Evolutionary conservation across 2,797 vertebrate genomes (phyloP).

Genomic region (Artibeus lituratus): DNA sequence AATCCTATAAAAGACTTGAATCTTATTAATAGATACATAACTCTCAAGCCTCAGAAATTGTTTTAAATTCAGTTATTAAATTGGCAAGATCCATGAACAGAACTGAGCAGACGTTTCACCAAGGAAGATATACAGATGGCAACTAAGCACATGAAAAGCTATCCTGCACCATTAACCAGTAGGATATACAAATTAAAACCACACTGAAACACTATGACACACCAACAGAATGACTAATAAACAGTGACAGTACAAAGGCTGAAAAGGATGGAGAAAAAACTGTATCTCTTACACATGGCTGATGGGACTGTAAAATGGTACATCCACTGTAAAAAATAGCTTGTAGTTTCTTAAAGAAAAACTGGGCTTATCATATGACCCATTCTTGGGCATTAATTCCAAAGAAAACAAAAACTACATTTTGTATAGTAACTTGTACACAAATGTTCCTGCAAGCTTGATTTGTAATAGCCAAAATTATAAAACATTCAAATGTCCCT

Average conservation of each 20-base stretch:
- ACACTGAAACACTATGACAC: neutral
- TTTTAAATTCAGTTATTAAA: neutral
- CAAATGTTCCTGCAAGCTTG: neutral
- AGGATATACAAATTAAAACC: neutral
- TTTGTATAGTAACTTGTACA: neutral
- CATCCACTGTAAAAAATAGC: neutral
- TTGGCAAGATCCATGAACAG: neutral
- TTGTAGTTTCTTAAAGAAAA: neutral
- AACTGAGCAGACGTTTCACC: neutral
- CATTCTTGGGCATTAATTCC: neutral
- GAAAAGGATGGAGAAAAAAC: neutral
- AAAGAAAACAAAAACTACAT: neutral
- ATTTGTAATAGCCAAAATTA: neutral
- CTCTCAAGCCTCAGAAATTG: neutral
- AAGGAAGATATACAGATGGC: neutral
- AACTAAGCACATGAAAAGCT: neutral
- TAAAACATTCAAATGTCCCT: neutral
- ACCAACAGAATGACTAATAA: neutral
- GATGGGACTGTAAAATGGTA: neutral
- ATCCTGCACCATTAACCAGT: neutral
- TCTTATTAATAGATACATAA: neutral
- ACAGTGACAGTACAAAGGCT: neutral
- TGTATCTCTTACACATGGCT: neutral
- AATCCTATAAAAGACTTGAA: neutral
- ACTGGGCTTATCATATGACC: neutral